phyloP scores from a whole-genome alignment of 2,888 invertebrate genomes.

The Philaethria dido region DNA sequence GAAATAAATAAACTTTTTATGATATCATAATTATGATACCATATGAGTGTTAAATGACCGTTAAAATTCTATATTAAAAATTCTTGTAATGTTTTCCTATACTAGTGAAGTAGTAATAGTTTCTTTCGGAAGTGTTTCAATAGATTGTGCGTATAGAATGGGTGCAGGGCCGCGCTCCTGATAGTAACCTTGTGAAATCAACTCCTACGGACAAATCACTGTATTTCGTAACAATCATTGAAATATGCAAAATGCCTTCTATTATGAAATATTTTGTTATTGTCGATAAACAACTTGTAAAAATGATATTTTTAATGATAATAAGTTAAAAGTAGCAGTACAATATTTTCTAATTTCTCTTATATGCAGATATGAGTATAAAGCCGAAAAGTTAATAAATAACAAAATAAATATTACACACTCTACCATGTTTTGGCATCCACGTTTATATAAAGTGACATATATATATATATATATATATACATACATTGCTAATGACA shows the following conservation, averaged over 20 bases:
- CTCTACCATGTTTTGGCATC: too few species aligned
- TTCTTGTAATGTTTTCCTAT: background rate
- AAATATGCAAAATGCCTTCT: constrained; percentile 19
- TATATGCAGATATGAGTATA: too few species aligned
- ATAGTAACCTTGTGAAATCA: constrained; percentile 59
- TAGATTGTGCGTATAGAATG: constrained; percentile 30
- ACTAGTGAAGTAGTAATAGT: background rate
- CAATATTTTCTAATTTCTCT: too few species aligned
- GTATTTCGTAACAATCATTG: constrained; percentile 18
- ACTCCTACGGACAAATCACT: constrained; percentile 54
- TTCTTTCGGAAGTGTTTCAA: constrained; percentile 29
- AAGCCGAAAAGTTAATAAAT: too few species aligned
- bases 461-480: too few species aligned
- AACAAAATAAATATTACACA: too few species aligned
- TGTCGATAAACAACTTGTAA: background rate
- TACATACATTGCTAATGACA: too few species aligned
- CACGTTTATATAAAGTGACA: too few species aligned
- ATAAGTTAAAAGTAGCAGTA: too few species aligned
- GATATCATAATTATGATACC: constrained; percentile 24
- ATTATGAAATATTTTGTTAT: background rate
- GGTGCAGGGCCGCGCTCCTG: constrained; percentile 49
- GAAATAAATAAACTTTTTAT: background rate
- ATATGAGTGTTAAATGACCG: constrained; percentile 20
- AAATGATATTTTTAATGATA: too few species aligned
- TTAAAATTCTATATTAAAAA: constrained; percentile 19